Conservation (phyloP, 2,113 vertebrate genomes). For the Phoxinus phoxinus region DNA sequence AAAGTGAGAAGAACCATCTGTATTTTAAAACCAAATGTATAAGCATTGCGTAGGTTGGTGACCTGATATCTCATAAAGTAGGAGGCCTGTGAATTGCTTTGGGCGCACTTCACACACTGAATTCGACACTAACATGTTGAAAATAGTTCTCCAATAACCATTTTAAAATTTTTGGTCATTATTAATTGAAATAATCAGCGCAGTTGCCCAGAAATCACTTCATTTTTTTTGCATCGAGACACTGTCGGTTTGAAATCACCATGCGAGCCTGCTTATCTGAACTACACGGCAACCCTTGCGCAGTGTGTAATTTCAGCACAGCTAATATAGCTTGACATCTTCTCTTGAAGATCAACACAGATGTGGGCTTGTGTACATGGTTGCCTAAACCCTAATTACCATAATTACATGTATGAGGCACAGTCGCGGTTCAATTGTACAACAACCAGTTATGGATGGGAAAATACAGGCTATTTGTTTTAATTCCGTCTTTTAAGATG, state of each 20-base stretch:
- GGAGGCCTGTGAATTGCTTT: neutral
- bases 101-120: neutral
- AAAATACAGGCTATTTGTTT: conserved; percentile 59
- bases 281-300: neutral
- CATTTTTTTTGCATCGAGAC: neutral
- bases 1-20: conserved; percentile 1
- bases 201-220: neutral
- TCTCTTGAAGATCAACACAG: conserved; percentile 49
- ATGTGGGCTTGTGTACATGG: conserved; percentile 59
- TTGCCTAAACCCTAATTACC: conserved; percentile 55
- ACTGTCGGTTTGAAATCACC: neutral
- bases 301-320: neutral
- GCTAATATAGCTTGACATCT: conserved; percentile 6
- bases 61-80: neutral
- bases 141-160: no score
- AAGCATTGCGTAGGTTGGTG: neutral
- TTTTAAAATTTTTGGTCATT: no score
- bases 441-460: conserved; percentile 54
- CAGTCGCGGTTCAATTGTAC: conserved; percentile 47
- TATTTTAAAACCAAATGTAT: neutral
- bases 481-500: conserved; percentile 41
- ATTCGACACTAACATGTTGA: neutral
- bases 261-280: neutral
- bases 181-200: neutral
- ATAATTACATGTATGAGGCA: conserved; percentile 58